Evolutionary conservation across 2,888 invertebrate species (phyloP).

Genomic region (Melipona bicolor): DNA sequence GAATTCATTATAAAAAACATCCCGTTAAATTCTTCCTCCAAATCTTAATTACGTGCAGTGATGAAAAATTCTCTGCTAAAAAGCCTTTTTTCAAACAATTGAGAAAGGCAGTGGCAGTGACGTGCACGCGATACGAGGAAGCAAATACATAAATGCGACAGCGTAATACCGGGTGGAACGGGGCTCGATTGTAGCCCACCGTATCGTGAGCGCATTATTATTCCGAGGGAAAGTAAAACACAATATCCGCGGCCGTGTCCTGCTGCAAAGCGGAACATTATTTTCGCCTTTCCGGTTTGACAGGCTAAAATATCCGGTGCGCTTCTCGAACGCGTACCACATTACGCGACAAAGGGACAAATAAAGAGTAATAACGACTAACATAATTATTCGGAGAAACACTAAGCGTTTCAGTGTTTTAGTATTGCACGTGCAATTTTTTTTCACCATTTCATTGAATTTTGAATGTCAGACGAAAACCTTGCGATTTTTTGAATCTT

Average conservation of each 20-base stretch:
- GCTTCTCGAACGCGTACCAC: conserved; percentile 7
- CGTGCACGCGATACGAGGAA: conserved; percentile 41
- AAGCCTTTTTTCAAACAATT: background rate
- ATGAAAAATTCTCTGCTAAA: no score
- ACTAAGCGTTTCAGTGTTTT: no score
- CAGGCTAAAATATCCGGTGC: conserved; percentile 64
- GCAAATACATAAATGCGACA: conserved; percentile 54
- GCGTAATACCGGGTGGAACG: conserved; percentile 30
- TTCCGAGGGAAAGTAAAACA: conserved; percentile 81
- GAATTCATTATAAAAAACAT: no score
- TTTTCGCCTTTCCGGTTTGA: conserved; percentile 73
- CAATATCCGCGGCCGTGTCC: conserved; percentile 77
- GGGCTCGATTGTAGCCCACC: conserved; percentile 57
- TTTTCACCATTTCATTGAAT: no score
- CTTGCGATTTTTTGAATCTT: no score
- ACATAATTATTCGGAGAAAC: background rate
- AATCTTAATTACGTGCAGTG: no score
- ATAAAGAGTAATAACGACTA: background rate
- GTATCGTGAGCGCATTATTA: conserved; percentile 74
- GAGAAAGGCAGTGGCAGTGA: conserved; percentile 19
- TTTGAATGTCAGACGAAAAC: no score
- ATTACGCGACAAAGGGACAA: background rate
- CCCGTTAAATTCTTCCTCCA: no score
- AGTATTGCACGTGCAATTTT: no score
- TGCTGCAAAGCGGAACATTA: conserved; percentile 71